Evolutionary conservation across 2,888 invertebrate genomes (phyloP).

Genomic region (Panzeria rudis): DNA sequence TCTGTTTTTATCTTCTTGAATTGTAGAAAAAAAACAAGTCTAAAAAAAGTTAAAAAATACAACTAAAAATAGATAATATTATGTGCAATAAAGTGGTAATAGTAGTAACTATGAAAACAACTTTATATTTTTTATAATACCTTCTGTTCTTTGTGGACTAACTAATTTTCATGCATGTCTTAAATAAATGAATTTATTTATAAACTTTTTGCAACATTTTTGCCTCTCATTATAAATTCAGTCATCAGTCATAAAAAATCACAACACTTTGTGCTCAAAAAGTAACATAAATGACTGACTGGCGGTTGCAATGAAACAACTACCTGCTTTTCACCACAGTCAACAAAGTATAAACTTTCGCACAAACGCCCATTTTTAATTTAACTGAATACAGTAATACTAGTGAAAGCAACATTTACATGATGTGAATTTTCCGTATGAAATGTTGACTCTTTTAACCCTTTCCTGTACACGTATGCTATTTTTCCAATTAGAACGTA

Average conservation of each 20-base stretch:
- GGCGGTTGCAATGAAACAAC: constrained; percentile 38
- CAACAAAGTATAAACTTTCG: not conserved
- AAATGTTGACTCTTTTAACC: not conserved
- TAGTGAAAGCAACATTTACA: not conserved
- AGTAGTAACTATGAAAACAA: not conserved
- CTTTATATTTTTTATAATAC: constrained; percentile 23
- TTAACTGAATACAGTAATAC: no score
- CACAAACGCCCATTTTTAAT: not conserved
- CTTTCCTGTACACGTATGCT: no score
- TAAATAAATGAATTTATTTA: constrained; percentile 35
- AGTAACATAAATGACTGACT: constrained; percentile 12
- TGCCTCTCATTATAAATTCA: constrained; percentile 56
- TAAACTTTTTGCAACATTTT: constrained; percentile 41
- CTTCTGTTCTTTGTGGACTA: not conserved
- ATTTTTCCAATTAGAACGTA: no score
- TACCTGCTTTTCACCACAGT: not conserved
- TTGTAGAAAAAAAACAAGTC: not conserved
- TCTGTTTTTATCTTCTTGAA: not conserved
- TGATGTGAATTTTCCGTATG: not conserved
- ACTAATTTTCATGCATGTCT: no score
- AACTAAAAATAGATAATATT: not conserved
- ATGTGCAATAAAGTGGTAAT: not conserved
- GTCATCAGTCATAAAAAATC: constrained; percentile 63
- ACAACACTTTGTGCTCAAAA: constrained; percentile 6
- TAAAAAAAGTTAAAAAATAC: not conserved